Conservation (phyloP, 2,113 vertebrate genomes). For the Notarius lentiginosus region DNA sequence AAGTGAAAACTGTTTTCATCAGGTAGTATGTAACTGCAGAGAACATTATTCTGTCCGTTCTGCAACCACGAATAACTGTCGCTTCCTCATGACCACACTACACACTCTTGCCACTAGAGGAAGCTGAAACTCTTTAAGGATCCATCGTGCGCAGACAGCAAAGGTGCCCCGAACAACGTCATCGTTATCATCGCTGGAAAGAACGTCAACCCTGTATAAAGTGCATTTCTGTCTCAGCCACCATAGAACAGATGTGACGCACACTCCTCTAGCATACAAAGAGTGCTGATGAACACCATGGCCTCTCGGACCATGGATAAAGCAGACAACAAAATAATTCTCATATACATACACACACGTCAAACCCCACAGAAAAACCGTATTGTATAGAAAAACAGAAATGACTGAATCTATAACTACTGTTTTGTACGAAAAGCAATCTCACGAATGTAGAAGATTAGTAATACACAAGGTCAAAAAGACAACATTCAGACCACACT, state of each 20-base stretch:
- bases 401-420: constrained; percentile 29
- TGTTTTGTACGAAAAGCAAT: constrained; percentile 67
- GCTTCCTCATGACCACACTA: constrained; percentile 57
- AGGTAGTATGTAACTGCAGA: constrained; percentile 56
- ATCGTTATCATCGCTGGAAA: constrained; percentile 44
- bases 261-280: constrained; percentile 49
- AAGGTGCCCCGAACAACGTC: constrained; percentile 22
- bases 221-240: constrained; percentile 70
- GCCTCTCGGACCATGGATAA: constrained; percentile 60
- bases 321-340: constrained; percentile 31
- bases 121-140: constrained; percentile 52
- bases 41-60: constrained; percentile 4
- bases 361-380: constrained; percentile 51
- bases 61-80: constrained; percentile 34
- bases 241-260: constrained; percentile 58
- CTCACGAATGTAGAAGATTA: constrained; percentile 68
- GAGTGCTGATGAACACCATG: constrained; percentile 56
- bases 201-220: constrained; percentile 60
- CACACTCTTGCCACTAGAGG: constrained; percentile 64
- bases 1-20: constrained; percentile 55
- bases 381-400: constrained; percentile 70
- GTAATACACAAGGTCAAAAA: constrained; percentile 67
- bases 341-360: constrained; percentile 34
- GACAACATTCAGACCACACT: constrained; percentile 61
- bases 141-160: constrained; percentile 40